A percentile compares a stretch with the other conserved stretches of the same genome.
phyloP scores from a whole-genome alignment of 2,888 invertebrate species.

The Oxytorus armatus region DNA sequence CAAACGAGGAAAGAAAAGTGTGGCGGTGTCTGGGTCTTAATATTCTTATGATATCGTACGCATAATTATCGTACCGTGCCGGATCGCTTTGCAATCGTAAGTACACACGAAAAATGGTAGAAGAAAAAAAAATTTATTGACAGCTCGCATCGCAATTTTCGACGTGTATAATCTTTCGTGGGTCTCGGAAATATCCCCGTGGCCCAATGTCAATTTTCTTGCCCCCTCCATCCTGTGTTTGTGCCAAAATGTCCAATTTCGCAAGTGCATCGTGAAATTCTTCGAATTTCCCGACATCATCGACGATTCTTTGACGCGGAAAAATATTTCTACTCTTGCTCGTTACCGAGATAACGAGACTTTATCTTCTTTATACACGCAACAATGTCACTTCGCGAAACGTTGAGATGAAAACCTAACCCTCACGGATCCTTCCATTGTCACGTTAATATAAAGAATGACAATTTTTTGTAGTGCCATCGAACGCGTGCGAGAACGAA shows the following conservation, averaged over 20 bases:
- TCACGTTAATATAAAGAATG: background rate
- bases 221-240: constrained; percentile 32
- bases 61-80: constrained; percentile 74
- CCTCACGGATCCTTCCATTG: constrained; percentile 16
- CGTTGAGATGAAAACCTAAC: constrained; percentile 33
- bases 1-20: constrained; percentile 70
- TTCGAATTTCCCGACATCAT: background rate
- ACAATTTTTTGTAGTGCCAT: too few relatives aligned
- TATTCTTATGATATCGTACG: constrained; percentile 78
- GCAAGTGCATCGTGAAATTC: constrained; percentile 40
- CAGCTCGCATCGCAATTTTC: background rate
- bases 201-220: constrained; percentile 54
- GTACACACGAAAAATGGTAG: constrained; percentile 66
- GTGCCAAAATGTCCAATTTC: constrained; percentile 75
- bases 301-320: background rate
- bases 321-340: background rate
- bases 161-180: constrained; percentile 19
- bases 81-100: constrained; percentile 78
- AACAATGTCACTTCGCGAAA: background rate
- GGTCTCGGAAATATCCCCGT: constrained; percentile 23
- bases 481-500: too few relatives aligned
- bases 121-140: background rate
- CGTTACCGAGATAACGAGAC: too few relatives aligned
- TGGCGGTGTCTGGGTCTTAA: constrained; percentile 69
- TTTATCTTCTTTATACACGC: background rate